Percentiles rank a stretch among this genome's conserved stretches.
Conservation (phyloP, 2,888 invertebrate species). For the Scaptomyza reducta region DNA sequence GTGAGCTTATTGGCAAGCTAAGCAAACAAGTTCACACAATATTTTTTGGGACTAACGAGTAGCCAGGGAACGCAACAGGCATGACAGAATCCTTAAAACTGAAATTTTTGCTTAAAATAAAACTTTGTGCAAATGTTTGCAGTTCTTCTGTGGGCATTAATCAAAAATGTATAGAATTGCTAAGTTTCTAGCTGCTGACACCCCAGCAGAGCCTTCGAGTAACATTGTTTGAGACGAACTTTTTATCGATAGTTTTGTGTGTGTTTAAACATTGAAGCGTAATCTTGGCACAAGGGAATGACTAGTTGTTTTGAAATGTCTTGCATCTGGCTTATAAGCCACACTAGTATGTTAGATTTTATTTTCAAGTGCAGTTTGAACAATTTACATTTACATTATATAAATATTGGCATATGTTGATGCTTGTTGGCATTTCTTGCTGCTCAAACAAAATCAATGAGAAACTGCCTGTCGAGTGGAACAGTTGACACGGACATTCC, state of each 20-base stretch:
- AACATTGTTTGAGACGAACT: constrained; percentile 43
- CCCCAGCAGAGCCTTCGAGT: constrained; percentile 6
- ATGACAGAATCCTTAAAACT: constrained; percentile 17
- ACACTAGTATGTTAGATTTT: too few relatives aligned
- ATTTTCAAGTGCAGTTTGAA: too few relatives aligned
- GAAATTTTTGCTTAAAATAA: constrained; percentile 28
- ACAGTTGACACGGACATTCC: constrained; percentile 1
- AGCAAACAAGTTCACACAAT: not conserved
- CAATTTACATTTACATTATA: too few relatives aligned
- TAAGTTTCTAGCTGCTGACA: constrained; percentile 52
- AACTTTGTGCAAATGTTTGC: constrained; percentile 72
- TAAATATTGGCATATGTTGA: too few relatives aligned
- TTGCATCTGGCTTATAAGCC: constrained; percentile 29
- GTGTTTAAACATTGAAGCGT: constrained; percentile 48
- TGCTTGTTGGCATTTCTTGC: too few relatives aligned
- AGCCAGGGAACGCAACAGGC: constrained; percentile 2
- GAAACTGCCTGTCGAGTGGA: too few relatives aligned
- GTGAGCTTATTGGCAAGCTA: not conserved
- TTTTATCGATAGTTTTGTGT: constrained; percentile 44
- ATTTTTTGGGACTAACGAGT: not conserved
- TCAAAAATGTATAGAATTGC: constrained; percentile 81
- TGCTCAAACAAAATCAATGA: too few relatives aligned
- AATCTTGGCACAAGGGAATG: constrained; percentile 35
- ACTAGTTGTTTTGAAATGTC: constrained; percentile 22
- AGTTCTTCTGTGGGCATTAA: constrained; percentile 74